Percentiles rank a stretch among this genome's conserved stretches.
These are phyloP conservation scores for Sinocyclocheilus anshuiensis DNA, from an alignment of 2,113 vertebrate species.

Conservation along the genomic window DNA sequence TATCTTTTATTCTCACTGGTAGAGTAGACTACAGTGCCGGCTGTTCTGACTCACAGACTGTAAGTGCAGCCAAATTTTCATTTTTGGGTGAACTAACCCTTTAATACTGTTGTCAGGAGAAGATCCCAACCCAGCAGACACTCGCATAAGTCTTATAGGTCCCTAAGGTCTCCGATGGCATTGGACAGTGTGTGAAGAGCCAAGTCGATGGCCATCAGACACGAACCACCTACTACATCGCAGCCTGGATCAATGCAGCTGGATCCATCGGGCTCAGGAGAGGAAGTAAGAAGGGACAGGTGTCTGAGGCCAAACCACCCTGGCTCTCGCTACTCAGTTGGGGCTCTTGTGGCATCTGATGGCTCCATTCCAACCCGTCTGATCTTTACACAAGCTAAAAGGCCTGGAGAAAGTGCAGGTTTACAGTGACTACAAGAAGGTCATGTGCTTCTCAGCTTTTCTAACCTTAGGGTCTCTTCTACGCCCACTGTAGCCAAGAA, in stretches of 20 bases:
- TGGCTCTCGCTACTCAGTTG: constrained; percentile 61
- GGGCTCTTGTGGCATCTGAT: constrained; percentile 72
- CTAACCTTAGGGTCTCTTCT: constrained; percentile 72
- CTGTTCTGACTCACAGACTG: no score
- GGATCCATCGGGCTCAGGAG: constrained; percentile 44
- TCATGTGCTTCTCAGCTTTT: constrained; percentile 76
- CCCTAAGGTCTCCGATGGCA: background rate
- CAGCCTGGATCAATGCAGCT: constrained; percentile 51
- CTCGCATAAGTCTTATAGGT: constrained; percentile 36
- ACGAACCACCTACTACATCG: background rate
- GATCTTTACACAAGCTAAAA: constrained; percentile 77
- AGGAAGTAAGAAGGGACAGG: constrained; percentile 61
- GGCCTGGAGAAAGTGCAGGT: constrained; percentile 75
- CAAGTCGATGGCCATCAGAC: constrained; percentile 34
- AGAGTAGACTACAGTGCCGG: no score
- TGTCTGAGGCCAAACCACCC: constrained; percentile 70
- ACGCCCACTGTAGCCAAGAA: constrained; percentile 39
- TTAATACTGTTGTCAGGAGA: background rate
- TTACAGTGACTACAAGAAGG: constrained; percentile 72
- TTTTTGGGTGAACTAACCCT: no score
- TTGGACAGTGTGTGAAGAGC: background rate
- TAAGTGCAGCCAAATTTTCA: no score
- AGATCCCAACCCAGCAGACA: constrained; percentile 16
- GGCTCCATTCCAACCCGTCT: constrained; percentile 77
- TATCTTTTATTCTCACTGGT: no score